Base-by-base conservation (phyloP, 2,888 invertebrate species). In the Kuschelorhynchus macadamiae region DNA sequence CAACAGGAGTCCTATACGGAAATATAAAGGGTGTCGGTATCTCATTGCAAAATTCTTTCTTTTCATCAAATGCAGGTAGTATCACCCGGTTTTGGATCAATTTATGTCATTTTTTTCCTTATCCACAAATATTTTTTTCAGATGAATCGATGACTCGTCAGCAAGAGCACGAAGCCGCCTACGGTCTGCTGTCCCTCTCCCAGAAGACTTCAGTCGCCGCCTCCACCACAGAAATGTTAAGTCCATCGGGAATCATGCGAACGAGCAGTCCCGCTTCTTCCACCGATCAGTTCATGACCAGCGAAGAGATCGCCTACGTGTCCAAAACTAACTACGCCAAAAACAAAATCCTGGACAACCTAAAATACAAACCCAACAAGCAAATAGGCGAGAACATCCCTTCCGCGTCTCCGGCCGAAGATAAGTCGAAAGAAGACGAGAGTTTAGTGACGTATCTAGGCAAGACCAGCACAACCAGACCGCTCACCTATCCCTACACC, bases 151-250 rank as follows among this genome's bases (percentile, higher is more conserved):
- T 90, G 7, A 72, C 71, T 1, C 85, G 91, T n/a, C 83, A 91
- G 72, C 90, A 90, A 76, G 95, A 95, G 81, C 93, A 94, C 76
- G 95, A 95, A 84, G 94, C 94, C 5, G 95, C 94, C 0, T 91
- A 92, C 75, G 92, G 94, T 78, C 84, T 95, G 64, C 82, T 95
- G 39, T 92, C 93, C 32, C 84, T 95, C 44, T 90, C 91, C 2
- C 91, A 87, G 74, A 85, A 85, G 65, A 85, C 83, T 14, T 78
- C 80, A 53, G 75, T 71, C 21, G 65, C 73, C 2, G 63, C 74
- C 18, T 74, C 71, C 44, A 67, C 72, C n/a, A 25, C 68, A 7
- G 64, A 69, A 49, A 53, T 69, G 14, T 36, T 69, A 9, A 69
- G 68, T 18, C 64, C 68, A 4, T 17, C 52, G 5, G 65, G 66